Evolutionary conservation across 2,888 invertebrate genomes (phyloP).

Genomic region (Cheilosia scutellata): DNA sequence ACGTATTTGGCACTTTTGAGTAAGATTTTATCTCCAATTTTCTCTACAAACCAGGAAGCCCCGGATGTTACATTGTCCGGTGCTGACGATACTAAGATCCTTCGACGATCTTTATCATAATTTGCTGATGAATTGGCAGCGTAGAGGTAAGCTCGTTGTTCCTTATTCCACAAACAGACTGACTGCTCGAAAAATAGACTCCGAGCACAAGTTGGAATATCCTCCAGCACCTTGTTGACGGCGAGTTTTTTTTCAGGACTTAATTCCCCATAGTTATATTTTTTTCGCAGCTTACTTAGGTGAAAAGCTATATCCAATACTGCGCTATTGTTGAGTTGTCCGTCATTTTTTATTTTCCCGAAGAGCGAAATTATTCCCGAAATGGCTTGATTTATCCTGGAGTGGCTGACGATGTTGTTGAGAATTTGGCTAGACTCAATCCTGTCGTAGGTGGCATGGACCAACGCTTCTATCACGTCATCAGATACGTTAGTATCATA

Average conservation of each 20-base stretch:
- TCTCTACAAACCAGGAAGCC: not conserved
- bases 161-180: slow-evolving; percentile 49
- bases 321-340: not conserved
- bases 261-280: not conserved
- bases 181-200: slow-evolving; percentile 38
- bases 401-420: slow-evolving; percentile 5
- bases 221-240: slow-evolving; percentile 13
- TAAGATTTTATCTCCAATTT: slow-evolving; percentile 5
- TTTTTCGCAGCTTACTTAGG: not conserved
- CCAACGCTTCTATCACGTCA: slow-evolving; percentile 20
- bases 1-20: slow-evolving; percentile 3
- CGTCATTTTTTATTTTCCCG: slow-evolving; percentile 5
- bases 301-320: slow-evolving; percentile 19
- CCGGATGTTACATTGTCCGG: not conserved
- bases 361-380: slow-evolving; percentile 9
- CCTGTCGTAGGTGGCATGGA: not conserved
- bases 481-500: slow-evolving; percentile 13
- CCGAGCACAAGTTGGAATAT: slow-evolving; percentile 37
- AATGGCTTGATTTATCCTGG: slow-evolving; percentile 22
- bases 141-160: not conserved
- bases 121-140: not conserved
- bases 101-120: slow-evolving; percentile 24
- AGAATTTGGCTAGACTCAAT: slow-evolving; percentile 1
- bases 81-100: slow-evolving; percentile 18
- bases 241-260: not conserved